These are phyloP conservation scores for Poecilobothrus nobilitatus DNA, from an alignment of 2,888 invertebrate genomes.

Conservation along the genomic window DNA sequence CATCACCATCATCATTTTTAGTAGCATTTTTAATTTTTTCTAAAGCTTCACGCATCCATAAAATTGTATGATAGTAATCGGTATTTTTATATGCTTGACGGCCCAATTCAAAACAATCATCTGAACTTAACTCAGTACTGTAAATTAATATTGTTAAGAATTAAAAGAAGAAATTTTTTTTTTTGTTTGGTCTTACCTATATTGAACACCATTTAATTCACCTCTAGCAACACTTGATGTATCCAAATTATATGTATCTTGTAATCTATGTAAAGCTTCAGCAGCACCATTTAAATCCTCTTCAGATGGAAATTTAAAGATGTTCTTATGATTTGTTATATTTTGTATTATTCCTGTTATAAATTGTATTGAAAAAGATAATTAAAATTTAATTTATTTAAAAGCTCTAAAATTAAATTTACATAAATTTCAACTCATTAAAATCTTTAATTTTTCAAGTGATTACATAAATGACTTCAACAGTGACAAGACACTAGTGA, in stretches of 20 bases:
- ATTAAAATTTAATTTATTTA: too few relatives aligned
- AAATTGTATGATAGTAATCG: constrained; percentile 83
- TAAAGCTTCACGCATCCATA: constrained; percentile 94
- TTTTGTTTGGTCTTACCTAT: too few relatives aligned
- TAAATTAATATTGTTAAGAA: constrained; percentile 19
- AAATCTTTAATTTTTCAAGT: too few relatives aligned
- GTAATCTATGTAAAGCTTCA: constrained; percentile 83
- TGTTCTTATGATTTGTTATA: constrained; percentile 62
- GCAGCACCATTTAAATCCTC: constrained; percentile 96
- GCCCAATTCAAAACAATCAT: constrained; percentile 94
- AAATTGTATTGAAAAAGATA: constrained; percentile 15
- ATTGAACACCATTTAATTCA: constrained; percentile 74
- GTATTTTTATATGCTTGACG: constrained; percentile 85
- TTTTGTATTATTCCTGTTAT: constrained; percentile 63
- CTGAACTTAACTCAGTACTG: constrained; percentile 63
- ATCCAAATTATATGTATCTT: constrained; percentile 88
- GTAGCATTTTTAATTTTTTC: constrained; percentile 46
- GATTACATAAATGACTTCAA: too few relatives aligned
- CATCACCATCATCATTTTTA: constrained; percentile 47
- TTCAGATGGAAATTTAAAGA: constrained; percentile 78
- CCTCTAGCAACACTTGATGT: constrained; percentile 81
- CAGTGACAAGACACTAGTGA: too few relatives aligned
- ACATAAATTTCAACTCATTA: too few relatives aligned
- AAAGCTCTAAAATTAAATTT: too few relatives aligned
- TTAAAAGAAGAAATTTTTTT: neutral